A percentile compares a stretch with the other conserved stretches of the same genome.
Evolutionary conservation across 2,797 vertebrate genomes (phyloP).

Genomic region (Avahi laniger): DNA sequence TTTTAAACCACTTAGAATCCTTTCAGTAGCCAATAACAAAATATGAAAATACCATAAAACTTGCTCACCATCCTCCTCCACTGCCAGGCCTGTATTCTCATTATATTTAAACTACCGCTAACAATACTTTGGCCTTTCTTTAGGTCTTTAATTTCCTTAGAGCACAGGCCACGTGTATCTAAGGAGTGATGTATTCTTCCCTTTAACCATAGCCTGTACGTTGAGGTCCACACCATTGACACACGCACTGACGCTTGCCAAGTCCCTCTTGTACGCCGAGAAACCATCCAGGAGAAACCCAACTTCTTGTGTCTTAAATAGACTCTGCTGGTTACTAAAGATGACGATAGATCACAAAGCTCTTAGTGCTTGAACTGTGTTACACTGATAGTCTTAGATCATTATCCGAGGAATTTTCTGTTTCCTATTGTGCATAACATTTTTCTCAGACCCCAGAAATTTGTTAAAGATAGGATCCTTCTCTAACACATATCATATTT

Average conservation of each 20-base stretch:
- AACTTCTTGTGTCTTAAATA: background rate
- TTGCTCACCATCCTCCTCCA: background rate
- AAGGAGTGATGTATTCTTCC: accelerated
- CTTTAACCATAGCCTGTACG: accelerated
- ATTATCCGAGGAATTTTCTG: background rate
- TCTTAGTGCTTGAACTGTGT: background rate
- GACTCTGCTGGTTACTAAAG: background rate
- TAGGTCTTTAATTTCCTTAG: background rate
- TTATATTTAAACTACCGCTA: background rate
- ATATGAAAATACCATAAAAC: background rate
- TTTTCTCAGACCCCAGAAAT: background rate
- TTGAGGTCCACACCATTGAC: accelerated
- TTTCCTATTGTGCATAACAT: background rate
- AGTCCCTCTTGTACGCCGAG: background rate
- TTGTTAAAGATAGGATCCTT: background rate
- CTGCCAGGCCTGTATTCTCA: background rate
- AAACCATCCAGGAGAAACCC: background rate
- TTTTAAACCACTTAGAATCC: background rate
- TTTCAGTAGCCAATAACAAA: background rate
- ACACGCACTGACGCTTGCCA: accelerated
- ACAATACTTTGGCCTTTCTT: background rate
- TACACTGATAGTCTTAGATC: background rate
- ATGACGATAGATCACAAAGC: background rate
- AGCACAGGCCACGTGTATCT: background rate
- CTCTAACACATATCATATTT: background rate